phyloP scores from a whole-genome alignment of 2,113 vertebrate genomes.

The Psophia crepitans region DNA sequence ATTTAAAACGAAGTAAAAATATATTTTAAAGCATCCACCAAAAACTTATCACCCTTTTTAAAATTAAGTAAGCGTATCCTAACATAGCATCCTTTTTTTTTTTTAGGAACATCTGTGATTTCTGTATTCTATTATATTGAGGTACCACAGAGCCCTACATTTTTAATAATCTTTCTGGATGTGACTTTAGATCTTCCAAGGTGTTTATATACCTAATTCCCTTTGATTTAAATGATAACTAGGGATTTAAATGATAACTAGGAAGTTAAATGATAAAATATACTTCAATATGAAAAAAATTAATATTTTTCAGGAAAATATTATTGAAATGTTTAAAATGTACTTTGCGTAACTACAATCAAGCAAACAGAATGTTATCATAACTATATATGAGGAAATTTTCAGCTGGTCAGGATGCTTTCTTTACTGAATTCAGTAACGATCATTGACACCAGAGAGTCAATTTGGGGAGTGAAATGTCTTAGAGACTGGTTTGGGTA shows the following conservation, averaged over 20 bases:
- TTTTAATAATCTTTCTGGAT: background rate
- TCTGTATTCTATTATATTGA: background rate
- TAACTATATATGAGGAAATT: background rate
- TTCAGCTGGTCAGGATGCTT: background rate
- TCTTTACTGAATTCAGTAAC: background rate
- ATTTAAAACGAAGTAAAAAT: background rate
- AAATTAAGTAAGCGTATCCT: background rate
- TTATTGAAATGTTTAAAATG: background rate
- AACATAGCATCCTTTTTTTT: background rate
- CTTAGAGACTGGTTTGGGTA: rapidly evolving
- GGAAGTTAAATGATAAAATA: background rate
- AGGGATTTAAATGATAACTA: background rate
- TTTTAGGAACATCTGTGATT: background rate
- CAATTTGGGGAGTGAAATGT: background rate
- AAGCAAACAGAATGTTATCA: background rate
- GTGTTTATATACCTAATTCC: background rate
- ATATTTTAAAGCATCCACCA: background rate
- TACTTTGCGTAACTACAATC: background rate
- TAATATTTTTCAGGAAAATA: background rate
- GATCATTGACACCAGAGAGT: background rate
- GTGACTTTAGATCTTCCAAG: background rate
- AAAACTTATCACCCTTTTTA: background rate
- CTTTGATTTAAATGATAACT: background rate
- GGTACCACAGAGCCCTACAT: background rate
- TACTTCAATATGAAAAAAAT: background rate